Base-by-base conservation (phyloP, 1,140 invertebrate genomes). In the Mylabris phalerata region DNA sequence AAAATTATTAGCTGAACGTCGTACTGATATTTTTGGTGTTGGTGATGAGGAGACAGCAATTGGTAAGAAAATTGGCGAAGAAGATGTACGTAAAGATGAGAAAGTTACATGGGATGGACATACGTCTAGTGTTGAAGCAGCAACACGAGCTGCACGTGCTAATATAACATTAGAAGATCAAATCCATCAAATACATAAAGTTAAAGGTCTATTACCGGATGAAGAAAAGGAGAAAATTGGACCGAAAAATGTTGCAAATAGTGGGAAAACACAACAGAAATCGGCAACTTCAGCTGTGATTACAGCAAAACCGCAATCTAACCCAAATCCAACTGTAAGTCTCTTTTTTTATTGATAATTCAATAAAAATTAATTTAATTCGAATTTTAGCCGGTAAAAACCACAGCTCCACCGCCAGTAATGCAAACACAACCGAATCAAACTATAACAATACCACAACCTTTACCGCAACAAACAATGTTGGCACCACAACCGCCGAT, bases 1-100 rank as follows among this genome's bases (percentile, higher is more conserved):
- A 66, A 98, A 97, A 73, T 87, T 95, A 69, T 79, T 99, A 62
- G 97, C 96, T 0, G 96, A 99, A 71, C 84, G 96, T 65, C 92
- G 98, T 89, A 98, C 97, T 3, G 98, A 99, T 84, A 99, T 99
- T 77, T 99, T 99, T 74, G 98, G 98, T 80, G 89, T 93, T 55
- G 97, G 96, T 60, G 92, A 93, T 69, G 95, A 98, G 75, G 97
- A 99, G 81, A 98, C 96, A 0, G 91, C 93, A 2, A 99, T 99
- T 74, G 97, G 97, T 83, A 95, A 97, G 77, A 99, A 99, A 76
- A 93, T 98, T 63, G 97, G 97, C 6, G 95, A 98, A 75, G 95
- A 98, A 69, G 95, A 89, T 74, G 87, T 84, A 61, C 83, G 84
- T 62, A 89, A 88, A 73, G 87, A 90, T 71, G 93, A 95, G 70